Percentiles rank a stretch among this genome's conserved stretches.
Conservation (phyloP, 1,140 invertebrate genomes). For the Drosophila busckii region DNA sequence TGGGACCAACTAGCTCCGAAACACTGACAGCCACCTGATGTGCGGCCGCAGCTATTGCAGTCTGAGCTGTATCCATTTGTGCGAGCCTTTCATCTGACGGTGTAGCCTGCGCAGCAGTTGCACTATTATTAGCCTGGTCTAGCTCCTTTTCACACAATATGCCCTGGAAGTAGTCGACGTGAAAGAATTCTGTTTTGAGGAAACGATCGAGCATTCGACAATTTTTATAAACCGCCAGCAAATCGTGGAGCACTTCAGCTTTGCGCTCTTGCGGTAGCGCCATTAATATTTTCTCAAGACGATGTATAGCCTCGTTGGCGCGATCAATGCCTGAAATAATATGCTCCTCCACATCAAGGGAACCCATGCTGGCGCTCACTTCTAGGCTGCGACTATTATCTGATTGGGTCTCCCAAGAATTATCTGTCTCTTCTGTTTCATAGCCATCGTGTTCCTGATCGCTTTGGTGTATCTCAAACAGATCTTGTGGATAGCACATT, state of each 20-base stretch:
- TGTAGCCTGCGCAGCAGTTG: neutral
- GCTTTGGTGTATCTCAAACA: conserved; percentile 80
- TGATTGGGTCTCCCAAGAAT: conserved; percentile 92
- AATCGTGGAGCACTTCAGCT: conserved; percentile 77
- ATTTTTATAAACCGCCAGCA: conserved; percentile 91
- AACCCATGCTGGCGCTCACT: conserved; percentile 47
- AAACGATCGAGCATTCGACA: conserved; percentile 90
- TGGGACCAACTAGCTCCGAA: no score
- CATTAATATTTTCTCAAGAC: conserved; percentile 88
- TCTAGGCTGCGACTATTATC: conserved; percentile 78
- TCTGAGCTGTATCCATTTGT: no score
- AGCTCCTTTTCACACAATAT: conserved; percentile 21
- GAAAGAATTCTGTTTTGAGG: conserved; percentile 91
- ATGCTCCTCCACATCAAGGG: conserved; percentile 81
- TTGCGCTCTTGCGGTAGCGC: conserved; percentile 85
- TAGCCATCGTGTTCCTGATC: conserved; percentile 84
- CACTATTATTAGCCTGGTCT: no score
- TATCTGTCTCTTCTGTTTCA: conserved; percentile 81
- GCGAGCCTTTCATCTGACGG: no score
- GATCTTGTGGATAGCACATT: conserved; percentile 93
- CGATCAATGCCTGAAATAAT: conserved; percentile 87
- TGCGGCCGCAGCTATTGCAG: no score
- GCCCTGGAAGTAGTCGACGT: conserved; percentile 81
- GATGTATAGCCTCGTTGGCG: conserved; percentile 85
- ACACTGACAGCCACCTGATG: neutral